phyloP scores from a whole-genome alignment of 2,888 invertebrate genomes.

The Chrysolina americana region DNA sequence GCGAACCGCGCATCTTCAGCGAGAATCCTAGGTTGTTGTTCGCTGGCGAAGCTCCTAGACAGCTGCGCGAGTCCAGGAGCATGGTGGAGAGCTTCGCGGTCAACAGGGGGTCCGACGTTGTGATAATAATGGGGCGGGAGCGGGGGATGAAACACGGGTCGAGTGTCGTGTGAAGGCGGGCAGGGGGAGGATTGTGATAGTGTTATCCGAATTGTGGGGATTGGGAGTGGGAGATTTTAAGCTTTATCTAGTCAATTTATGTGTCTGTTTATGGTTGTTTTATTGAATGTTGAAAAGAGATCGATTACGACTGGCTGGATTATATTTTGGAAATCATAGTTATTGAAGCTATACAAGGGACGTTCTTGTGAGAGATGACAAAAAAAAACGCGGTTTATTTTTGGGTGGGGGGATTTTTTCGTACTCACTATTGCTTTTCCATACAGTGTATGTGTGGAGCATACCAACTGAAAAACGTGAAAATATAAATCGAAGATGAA shows the following conservation, averaged over 20 bases:
- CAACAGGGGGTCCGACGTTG: slow-evolving; percentile 62
- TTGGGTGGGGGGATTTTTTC: too few species aligned
- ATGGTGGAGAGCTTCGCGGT: slow-evolving; percentile 67
- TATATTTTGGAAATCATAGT: not conserved
- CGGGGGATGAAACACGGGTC: slow-evolving; percentile 63
- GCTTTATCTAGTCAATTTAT: slow-evolving; percentile 9
- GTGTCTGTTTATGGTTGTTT: slow-evolving; percentile 8
- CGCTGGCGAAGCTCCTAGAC: slow-evolving; percentile 48
- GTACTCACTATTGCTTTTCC: too few species aligned
- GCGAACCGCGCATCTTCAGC: slow-evolving; percentile 50
- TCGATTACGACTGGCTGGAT: not conserved
- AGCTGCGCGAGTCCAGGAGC: slow-evolving; percentile 61
- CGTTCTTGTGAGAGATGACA: too few species aligned
- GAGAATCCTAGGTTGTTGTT: slow-evolving; percentile 36
- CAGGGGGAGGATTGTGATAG: slow-evolving; percentile 27
- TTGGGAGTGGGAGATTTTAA: slow-evolving; percentile 6
- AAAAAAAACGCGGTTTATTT: too few species aligned
- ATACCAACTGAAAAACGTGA: too few species aligned
- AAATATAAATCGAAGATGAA: too few species aligned
- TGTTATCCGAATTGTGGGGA: slow-evolving; percentile 27
- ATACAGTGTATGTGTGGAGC: too few species aligned
- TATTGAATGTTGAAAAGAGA: not conserved
- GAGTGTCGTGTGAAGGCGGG: slow-evolving; percentile 60
- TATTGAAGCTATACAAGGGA: too few species aligned
- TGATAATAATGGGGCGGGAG: slow-evolving; percentile 61